phyloP scores from a whole-genome alignment of 2,797 vertebrate genomes.

The Podargus strigoides region DNA sequence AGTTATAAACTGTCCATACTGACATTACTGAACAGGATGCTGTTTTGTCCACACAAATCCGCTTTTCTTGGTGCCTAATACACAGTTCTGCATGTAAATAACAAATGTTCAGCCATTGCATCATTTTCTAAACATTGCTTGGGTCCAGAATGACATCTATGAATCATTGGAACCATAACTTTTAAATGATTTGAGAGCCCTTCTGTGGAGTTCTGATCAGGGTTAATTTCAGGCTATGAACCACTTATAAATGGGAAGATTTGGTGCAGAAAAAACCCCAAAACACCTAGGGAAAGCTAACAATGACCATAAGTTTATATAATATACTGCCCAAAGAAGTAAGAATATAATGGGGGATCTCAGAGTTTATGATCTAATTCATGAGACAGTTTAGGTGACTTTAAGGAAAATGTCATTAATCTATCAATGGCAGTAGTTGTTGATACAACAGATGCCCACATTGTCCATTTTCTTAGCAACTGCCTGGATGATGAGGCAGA shows the following conservation, averaged over 20 bases:
- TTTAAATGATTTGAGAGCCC: neutral
- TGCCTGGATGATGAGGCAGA: too few relatives aligned
- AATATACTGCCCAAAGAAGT: neutral
- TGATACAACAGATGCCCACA: neutral
- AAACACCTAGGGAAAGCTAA: neutral
- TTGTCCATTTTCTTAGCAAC: too few relatives aligned
- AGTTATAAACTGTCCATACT: neutral
- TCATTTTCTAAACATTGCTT: neutral
- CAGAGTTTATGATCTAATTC: neutral
- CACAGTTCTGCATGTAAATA: neutral
- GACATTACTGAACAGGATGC: neutral
- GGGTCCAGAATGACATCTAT: neutral
- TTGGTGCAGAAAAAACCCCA: neutral
- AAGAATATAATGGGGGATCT: neutral
- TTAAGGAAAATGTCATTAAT: neutral
- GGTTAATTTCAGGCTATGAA: neutral
- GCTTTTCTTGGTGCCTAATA: neutral
- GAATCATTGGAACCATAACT: neutral
- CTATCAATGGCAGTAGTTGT: neutral
- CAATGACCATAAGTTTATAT: neutral
- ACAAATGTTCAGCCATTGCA: neutral
- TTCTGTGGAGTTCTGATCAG: neutral
- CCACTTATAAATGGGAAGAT: neutral
- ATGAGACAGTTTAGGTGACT: rapidly evolving
- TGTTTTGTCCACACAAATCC: neutral